Evolutionary conservation across 2,113 vertebrate genomes (phyloP), one percentile per base, ranked within the genome.

Genomic region (Chroicocephalus ridibundus): DNA sequence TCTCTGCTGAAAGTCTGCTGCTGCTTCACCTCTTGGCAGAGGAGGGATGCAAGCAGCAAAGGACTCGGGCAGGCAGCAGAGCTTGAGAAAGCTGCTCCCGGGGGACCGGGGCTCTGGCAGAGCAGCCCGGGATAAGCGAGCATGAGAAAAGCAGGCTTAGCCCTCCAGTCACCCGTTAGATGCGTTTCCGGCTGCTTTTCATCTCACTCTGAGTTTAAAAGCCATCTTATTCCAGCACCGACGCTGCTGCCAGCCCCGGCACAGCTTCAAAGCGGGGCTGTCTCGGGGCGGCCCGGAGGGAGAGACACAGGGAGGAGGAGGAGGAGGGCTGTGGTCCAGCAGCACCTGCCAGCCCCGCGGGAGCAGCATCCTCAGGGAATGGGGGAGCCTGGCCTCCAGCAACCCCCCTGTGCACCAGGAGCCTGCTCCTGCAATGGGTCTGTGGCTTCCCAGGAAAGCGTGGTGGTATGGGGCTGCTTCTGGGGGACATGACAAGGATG

Each of bases 141-240:
- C 88, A 80, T 93, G 96, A 94, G 95, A 96, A 93, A 92, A 97
- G 95, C 95, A 92, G 94, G 52, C 94, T 94, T 86, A 92, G 95
- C 94, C 95, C 88, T 79, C 86, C 78, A 69, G 65, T 83, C 94
- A 82, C 77, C 66, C 89, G n/a, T 69, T 74, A 15, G 88, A 93
- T 74, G 89, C 5, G 32, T 94, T 97, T 95, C 96, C 94, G 91
- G 94, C 94, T 80, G 93, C 94, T 94, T 97, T 97, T 95, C 97
- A 94, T 97, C 93, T 95, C 78, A 0, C 95, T 93, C 83, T 1
- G 77, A 82, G 86, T 96, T 95, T 86, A 75, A 95, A 96, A 97
- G 93, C 86, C 96, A 75, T 92, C 62, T 40, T 27, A 10, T 15
- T 54, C 8, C 83, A 79, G 92, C 90, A 9, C 34, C 1, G 34